These are phyloP conservation scores for Mobula birostris DNA, from an alignment of 2,113 vertebrate genomes.

Conservation along the genomic window DNA sequence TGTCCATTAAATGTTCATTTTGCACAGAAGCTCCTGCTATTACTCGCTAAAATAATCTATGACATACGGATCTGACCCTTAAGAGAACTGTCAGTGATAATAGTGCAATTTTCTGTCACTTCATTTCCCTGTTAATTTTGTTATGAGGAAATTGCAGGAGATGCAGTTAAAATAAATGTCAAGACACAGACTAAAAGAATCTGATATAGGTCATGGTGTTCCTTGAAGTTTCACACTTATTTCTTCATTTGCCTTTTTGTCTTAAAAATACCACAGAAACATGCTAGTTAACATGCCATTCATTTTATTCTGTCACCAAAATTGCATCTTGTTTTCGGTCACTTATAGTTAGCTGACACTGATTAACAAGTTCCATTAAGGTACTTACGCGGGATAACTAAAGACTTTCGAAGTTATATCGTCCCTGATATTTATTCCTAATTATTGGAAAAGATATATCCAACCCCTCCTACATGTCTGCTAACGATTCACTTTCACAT, in stretches of 20 bases:
- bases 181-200: background rate
- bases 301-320: background rate
- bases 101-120: too few species aligned
- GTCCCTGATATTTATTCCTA: background rate
- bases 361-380: background rate
- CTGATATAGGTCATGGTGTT: background rate
- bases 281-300: background rate
- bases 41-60: background rate
- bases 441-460: background rate
- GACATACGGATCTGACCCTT: background rate
- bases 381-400: too few species aligned
- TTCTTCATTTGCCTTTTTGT: background rate
- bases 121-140: background rate
- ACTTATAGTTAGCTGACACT: background rate
- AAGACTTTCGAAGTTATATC: background rate
- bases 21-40: background rate
- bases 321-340: background rate
- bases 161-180: conserved; percentile 15
- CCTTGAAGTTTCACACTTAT: background rate
- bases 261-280: background rate
- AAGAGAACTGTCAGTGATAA: background rate
- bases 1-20: conserved; percentile 8
- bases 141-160: background rate
- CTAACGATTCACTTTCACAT: background rate
- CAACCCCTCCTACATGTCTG: background rate